Evolutionary conservation across 2,888 invertebrate species (phyloP), one percentile per base, ranked within the genome.

Genomic region (Himalopsyche japonica): DNA sequence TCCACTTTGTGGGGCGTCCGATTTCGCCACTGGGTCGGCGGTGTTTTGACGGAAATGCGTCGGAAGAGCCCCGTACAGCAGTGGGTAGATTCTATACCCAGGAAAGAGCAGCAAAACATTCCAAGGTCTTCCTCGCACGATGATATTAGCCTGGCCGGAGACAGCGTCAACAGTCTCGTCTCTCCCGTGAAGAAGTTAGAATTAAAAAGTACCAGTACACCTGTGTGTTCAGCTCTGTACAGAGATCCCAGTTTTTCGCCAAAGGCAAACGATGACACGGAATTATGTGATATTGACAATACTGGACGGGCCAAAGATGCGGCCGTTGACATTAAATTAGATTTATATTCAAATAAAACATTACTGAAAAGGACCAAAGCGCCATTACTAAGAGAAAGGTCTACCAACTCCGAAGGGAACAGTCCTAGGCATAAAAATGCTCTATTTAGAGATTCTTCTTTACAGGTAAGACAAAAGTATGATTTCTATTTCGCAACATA

Each of bases 11-110:
- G 88, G 92, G 92, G 87, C 18, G 48, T 80, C 34, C 79, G 82
- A 5, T 86, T 86, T 47, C 89, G 92, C 87, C 91, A 91, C 87
- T 92, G 92, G 92, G 89, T 92, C 27, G 91, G 90, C 87, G 92
- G 92, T 76, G 91, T 92, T 4, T 90, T 92, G 87, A 91, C 91
- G 89, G 93, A 94, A 88, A 94, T 94, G 94, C 90, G 93, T 88
- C 93, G 94, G 84, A 94, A 94, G 89, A 94, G 94, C 87, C 94
- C 95, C 79, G 94, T 96, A 81, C 95, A 96, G 89, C 95, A 95
- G 91, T 96, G 96, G 96, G 93, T 96, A 87, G 95, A 96, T 88
- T 95, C 95, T 8, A 90, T 95, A 87, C 95, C 95, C 43, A 90
- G 89, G 85, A 91, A 80, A 32, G 82, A 80, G 18, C 80, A 83